Base-by-base conservation (phyloP, 1,140 invertebrate species). In the Dreissena polymorpha region DNA sequence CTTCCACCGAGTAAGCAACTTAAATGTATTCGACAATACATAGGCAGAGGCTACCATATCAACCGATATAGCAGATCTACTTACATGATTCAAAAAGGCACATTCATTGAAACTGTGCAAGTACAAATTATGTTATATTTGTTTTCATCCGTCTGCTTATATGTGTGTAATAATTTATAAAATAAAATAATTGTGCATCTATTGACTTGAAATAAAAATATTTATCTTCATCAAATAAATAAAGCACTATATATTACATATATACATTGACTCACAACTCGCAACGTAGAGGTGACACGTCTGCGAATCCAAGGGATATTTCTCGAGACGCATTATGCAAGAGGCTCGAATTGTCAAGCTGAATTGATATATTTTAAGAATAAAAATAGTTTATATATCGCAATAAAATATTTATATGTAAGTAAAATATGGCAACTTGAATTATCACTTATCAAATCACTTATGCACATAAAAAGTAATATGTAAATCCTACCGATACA, bases 251-350 rank as follows among this genome's bases (percentile, higher is more conserved):
- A 39, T 39, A 39, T 39, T 39, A 2, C 39, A 71, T 49, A 71
- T 27, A 23, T 70, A 10, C 14, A 49, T 49, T 51, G 68, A 83
- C 91, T 93, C 91, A 94, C 93, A 94, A 85, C 93, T 94, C 55
- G 90, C 92, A 23, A 94, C 89, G 39, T 92, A 88, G 3, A 94
- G 87, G 13, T 93, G 93, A 85, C 93, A 94, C 14, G 86, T 88
- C 86, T 94, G 93, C 60, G 89, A 91, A 83, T 94, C 93, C 89
- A 94, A 91, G 2, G 93, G 93, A 80, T 93, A 94, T 91, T 97
- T 97, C 87, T 97, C 95, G 25, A 99, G 93, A 89, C 99, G 96
- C 98, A 99, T 99, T 10, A 97, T 97, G 93, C 98, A 99, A 86
- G 96, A 98, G 0, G 98, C 98, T 93, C 98, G 98, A 6, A 94